A percentile compares a stretch with the other conserved stretches of the same genome.
Conservation (phyloP, 2,888 invertebrate genomes). For the Agriotes lineatus region DNA sequence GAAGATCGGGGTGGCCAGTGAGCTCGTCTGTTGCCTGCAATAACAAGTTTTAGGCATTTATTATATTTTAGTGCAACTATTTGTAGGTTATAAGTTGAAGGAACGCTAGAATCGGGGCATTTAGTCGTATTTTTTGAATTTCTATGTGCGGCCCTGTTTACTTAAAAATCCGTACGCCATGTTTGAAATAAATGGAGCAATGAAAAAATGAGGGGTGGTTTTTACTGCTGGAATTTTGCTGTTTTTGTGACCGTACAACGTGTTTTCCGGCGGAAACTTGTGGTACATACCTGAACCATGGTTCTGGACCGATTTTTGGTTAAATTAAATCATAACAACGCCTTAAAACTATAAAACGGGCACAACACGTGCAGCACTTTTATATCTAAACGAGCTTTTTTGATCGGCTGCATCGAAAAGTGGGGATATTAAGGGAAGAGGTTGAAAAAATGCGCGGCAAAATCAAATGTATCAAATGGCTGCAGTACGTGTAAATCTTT, state of each 20-base stretch:
- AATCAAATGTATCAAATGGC: not conserved
- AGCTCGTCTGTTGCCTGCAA: conserved; percentile 70
- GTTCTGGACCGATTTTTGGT: conserved; percentile 43
- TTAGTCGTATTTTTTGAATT: not conserved
- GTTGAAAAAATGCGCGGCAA: conserved; percentile 11
- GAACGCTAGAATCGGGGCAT: not conserved
- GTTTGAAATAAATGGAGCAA: conserved; percentile 56
- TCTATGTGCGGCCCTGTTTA: conserved; percentile 45
- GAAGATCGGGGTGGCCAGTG: conserved; percentile 78
- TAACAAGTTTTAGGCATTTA: not conserved
- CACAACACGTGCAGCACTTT: conserved; percentile 61
- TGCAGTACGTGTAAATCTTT: no score
- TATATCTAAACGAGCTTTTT: conserved; percentile 59
- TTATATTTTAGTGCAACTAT: conserved; percentile 37
- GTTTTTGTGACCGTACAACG: not conserved
- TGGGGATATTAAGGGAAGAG: not conserved
- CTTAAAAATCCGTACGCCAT: conserved; percentile 62
- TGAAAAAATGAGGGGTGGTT: conserved; percentile 58
- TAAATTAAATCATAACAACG: conserved; percentile 58
- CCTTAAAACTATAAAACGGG: conserved; percentile 54
- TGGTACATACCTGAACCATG: conserved; percentile 59
- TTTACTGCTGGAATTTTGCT: conserved; percentile 40
- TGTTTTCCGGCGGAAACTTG: not conserved
- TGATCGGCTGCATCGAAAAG: conserved; percentile 49
- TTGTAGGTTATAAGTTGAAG: conserved; percentile 4